Evolutionary conservation across 1,140 invertebrate species (phyloP).

Genomic region (Drosophila jambulina): DNA sequence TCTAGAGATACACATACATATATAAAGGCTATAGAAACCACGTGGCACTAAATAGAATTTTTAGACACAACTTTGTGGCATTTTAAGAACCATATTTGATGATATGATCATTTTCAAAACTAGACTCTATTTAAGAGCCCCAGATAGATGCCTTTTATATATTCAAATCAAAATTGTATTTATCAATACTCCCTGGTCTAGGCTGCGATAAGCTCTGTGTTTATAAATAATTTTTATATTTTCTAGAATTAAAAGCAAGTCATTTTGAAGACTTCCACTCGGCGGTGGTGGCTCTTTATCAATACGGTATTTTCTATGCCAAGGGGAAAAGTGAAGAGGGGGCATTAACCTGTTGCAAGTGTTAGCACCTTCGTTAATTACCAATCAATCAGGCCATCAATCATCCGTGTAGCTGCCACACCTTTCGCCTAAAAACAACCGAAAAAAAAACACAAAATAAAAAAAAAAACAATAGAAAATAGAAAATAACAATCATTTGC

Average conservation of each 20-base stretch:
- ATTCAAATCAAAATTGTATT: background rate
- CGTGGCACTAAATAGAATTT: background rate
- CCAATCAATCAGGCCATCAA: slow-evolving; percentile 52
- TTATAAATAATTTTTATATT: background rate
- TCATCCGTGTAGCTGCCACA: slow-evolving; percentile 38
- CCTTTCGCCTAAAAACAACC: slow-evolving; percentile 24
- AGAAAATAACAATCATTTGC: slow-evolving; percentile 36
- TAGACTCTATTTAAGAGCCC: background rate
- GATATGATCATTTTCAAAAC: background rate
- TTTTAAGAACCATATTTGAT: background rate
- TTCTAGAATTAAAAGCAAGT: slow-evolving; percentile 1
- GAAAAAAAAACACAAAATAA: background rate
- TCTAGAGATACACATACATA: background rate
- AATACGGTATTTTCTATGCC: background rate
- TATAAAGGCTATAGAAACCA: background rate
- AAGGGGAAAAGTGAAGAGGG: slow-evolving; percentile 4
- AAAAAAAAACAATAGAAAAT: background rate
- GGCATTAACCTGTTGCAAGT: slow-evolving; percentile 47
- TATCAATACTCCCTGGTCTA: background rate
- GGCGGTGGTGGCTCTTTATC: background rate
- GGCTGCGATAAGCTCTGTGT: background rate
- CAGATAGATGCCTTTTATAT: background rate
- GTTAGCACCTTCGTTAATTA: slow-evolving; percentile 45
- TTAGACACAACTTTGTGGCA: background rate
- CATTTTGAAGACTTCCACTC: slow-evolving; percentile 3